Base-by-base conservation (phyloP, 1,140 invertebrate genomes). In the Mylabris phalerata region DNA sequence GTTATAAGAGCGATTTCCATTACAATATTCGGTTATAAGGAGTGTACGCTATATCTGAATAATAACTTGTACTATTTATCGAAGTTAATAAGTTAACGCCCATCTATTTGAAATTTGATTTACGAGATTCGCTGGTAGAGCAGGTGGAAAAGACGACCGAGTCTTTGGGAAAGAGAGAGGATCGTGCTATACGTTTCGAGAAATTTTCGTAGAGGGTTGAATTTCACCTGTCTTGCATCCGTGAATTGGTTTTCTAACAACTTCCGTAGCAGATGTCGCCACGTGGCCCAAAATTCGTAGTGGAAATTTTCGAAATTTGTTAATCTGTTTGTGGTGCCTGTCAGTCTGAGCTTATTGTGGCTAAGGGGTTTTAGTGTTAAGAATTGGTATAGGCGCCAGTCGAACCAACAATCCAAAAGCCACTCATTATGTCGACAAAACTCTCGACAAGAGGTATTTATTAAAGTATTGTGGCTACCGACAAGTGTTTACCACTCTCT, bases 91-190 rank as follows among this genome's bases (percentile, higher is more conserved):
- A 71, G 69, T 69, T 67, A 66, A 71, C 71, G 71, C 72, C 72
- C 70, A 73, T 68, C 71, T 72, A 73, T 73, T 73, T 73, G 66
- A 65, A 71, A 71, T 73, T 72, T 73, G 72, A 73, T 73, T 73
- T 73, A 73, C 70, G 71, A 19, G 19, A 70, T 67, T 70, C 64
- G 44, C 39, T 9, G 3, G 6, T 40, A 40, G 11, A 66, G 64
- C 70, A 71, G 70, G 67, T 71, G 70, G 68, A 67, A 48, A 48
- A 7, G 55, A 52, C 50, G 50, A 40, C 45, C 48, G 38, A 48
- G 43, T 45, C 47, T 40, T 42, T 4, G 41, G 10, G 41, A 5
- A 42, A n/a, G 11, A 42, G 5, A 6, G 41, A 11, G 5, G 41
- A 32, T 19, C 19, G 19, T 19, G 19, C 19, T 19, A 19, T 19